Conservation (phyloP, 2,888 invertebrate genomes). For the Tethea ocularis region DNA sequence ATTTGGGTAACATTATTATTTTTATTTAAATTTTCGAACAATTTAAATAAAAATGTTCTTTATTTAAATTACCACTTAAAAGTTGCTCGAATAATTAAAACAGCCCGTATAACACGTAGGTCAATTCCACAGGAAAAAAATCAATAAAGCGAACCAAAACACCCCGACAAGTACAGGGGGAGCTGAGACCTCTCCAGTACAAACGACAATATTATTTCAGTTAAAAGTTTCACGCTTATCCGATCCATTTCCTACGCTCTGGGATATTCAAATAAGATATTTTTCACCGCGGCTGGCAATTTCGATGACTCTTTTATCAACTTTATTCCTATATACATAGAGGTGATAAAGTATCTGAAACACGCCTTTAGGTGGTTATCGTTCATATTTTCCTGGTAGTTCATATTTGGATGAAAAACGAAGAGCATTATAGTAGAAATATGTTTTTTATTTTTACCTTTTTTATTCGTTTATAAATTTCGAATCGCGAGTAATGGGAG, state of each 20-base stretch:
- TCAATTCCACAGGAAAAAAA: not conserved
- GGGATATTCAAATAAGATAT: conserved; percentile 70
- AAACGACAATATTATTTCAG: conserved; percentile 73
- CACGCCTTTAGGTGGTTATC: conserved; percentile 4
- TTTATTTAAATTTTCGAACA: too few relatives aligned
- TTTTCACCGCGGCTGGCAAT: conserved; percentile 53
- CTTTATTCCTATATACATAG: conserved; percentile 50
- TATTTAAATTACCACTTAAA: too few relatives aligned
- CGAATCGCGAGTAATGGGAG: not conserved
- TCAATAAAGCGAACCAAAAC: conserved; percentile 30
- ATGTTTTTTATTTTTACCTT: not conserved
- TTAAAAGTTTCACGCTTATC: conserved; percentile 69
- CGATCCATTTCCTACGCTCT: conserved; percentile 61
- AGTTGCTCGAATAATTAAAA: not conserved
- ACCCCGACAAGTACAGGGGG: conserved; percentile 26
- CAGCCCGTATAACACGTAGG: not conserved
- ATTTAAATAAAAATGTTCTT: too few relatives aligned
- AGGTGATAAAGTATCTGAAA: conserved; percentile 40
- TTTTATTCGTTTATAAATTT: not conserved
- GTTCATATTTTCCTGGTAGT: conserved; percentile 7
- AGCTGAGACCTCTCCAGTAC: conserved; percentile 44
- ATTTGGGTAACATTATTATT: too few relatives aligned
- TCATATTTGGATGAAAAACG: not conserved
- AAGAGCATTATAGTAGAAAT: not conserved
- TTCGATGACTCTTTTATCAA: conserved; percentile 49